Percentiles rank a stretch among this genome's conserved stretches.
These are phyloP conservation scores for Anagyrus pseudococci DNA, from an alignment of 2,888 invertebrate species.

Conservation along the genomic window DNA sequence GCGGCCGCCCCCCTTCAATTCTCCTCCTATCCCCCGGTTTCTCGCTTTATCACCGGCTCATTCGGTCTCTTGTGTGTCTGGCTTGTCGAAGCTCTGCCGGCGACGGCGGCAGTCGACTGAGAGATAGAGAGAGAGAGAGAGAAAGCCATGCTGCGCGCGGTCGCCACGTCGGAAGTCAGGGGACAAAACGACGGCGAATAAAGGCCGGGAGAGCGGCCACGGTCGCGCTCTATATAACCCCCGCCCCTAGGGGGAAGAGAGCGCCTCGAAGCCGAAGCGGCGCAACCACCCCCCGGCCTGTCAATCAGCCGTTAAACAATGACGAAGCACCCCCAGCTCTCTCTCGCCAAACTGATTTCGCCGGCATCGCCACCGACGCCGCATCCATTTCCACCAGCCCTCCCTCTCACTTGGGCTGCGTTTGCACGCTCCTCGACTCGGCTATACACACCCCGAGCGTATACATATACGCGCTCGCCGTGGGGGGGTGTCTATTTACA, in stretches of 20 bases:
- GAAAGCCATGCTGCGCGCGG: too few relatives aligned
- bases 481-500: conserved; percentile 27
- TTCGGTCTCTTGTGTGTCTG: conserved; percentile 19
- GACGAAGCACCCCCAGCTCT: conserved; percentile 44
- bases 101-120: conserved; percentile 12
- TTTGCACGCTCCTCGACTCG: too few relatives aligned
- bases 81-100: conserved; percentile 24
- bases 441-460: background rate
- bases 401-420: conserved; percentile 18
- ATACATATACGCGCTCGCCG: conserved; percentile 14
- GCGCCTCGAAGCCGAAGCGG: background rate
- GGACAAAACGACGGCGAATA: conserved; percentile 38
- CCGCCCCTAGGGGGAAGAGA: conserved; percentile 25
- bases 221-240: conserved; percentile 8
- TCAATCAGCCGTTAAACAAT: conserved; percentile 61
- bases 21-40: background rate
- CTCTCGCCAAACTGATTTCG: conserved; percentile 49
- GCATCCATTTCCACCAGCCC: conserved; percentile 25
- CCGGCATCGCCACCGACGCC: too few relatives aligned
- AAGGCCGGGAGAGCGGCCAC: conserved; percentile 6
- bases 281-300: conserved; percentile 41
- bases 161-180: conserved; percentile 32
- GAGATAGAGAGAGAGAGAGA: background rate
- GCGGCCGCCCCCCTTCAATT: background rate
- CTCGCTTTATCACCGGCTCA: background rate